Percentiles rank a stretch among this genome's conserved stretches.
These are phyloP conservation scores for Carapus acus DNA, from an alignment of 2,797 vertebrate genomes.

Conservation along the genomic window DNA sequence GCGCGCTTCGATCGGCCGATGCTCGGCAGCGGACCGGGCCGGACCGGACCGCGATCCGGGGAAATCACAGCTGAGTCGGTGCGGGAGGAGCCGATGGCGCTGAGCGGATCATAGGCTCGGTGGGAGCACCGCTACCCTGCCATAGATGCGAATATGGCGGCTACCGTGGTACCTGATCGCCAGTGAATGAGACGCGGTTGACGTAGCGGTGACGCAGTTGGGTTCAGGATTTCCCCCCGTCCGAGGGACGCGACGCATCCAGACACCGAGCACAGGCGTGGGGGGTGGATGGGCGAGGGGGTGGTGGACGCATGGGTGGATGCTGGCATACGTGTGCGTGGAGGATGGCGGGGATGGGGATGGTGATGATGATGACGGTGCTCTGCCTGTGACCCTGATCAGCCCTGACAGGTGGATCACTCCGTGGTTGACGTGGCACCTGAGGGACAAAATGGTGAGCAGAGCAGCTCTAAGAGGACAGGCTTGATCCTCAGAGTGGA, in stretches of 20 bases:
- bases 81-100: conserved; percentile 36
- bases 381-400: conserved; percentile 11
- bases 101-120: conserved; percentile 62
- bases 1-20: conserved; percentile 45
- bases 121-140: conserved; percentile 63
- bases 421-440: conserved; percentile 14
- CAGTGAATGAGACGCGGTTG: conserved; percentile 73
- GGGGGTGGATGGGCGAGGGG: conserved; percentile 24
- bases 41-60: conserved; percentile 26
- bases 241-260: conserved; percentile 52
- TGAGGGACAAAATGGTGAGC: conserved; percentile 2
- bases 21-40: conserved; percentile 27
- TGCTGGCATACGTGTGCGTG: conserved; percentile 37
- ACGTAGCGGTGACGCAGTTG: conserved; percentile 78
- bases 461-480: neutral
- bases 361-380: conserved; percentile 12
- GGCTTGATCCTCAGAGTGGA: conserved; percentile 30
- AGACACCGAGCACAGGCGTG: conserved; percentile 24
- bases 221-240: conserved; percentile 76
- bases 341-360: conserved; percentile 23
- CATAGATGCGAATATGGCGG: conserved; percentile 80
- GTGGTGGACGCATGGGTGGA: no score
- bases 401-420: conserved; percentile 6
- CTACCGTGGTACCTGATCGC: conserved; percentile 72
- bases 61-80: conserved; percentile 31